Evolutionary conservation across 2,797 vertebrate species (phyloP).

Genomic region (Acomys russatus): DNA sequence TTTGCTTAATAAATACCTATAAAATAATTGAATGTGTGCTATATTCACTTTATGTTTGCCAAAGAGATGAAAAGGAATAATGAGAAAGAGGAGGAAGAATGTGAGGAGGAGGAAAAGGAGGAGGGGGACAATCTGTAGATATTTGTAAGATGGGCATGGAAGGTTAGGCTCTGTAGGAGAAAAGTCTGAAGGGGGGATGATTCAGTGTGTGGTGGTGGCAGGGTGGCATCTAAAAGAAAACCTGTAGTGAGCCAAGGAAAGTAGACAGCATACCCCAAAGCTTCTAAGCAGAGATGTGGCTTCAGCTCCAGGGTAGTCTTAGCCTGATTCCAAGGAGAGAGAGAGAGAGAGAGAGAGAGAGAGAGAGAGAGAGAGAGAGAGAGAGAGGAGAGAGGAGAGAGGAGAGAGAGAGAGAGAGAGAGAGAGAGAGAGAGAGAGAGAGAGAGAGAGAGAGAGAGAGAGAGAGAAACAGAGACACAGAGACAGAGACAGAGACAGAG

Average conservation of each 20-base stretch:
- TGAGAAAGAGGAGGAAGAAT: background rate
- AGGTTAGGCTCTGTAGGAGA: background rate
- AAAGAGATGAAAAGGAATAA: background rate
- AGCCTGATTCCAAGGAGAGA: background rate
- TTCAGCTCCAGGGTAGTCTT: background rate
- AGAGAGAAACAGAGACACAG: too few relatives aligned
- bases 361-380: too few relatives aligned
- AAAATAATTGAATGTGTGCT: slow-evolving; percentile 16
- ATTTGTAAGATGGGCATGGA: background rate
- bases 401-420: too few relatives aligned
- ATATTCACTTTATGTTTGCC: background rate
- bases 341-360: background rate
- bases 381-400: too few relatives aligned
- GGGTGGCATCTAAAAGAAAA: background rate
- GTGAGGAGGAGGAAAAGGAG: too few relatives aligned
- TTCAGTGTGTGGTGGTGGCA: background rate
- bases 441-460: too few relatives aligned
- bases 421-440: too few relatives aligned
- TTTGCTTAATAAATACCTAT: slow-evolving; percentile 29
- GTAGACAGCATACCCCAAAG: background rate
- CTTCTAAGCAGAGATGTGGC: background rate
- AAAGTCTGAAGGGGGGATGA: background rate
- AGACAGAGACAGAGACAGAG: too few relatives aligned
- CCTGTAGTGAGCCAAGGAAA: background rate
- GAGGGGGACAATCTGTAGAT: background rate